Evolutionary conservation across 2,797 vertebrate genomes (phyloP).

Genomic region (Menidia menidia): DNA sequence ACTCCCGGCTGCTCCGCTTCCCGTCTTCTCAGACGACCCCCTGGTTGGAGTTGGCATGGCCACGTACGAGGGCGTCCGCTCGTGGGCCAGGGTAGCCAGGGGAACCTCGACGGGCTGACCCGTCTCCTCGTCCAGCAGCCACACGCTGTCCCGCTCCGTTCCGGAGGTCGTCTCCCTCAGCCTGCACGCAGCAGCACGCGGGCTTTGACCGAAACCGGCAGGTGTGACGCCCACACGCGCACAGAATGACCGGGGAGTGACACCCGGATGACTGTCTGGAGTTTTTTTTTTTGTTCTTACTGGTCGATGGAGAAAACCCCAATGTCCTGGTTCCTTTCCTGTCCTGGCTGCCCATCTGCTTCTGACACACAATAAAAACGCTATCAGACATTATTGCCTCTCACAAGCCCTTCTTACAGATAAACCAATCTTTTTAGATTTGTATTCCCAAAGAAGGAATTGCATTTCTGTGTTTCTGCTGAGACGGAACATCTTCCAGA

Average conservation of each 20-base stretch:
- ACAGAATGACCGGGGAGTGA: not conserved
- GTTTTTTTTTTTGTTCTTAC: constrained; percentile 51
- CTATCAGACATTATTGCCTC: no score
- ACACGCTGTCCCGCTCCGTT: constrained; percentile 46
- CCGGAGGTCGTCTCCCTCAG: constrained; percentile 53
- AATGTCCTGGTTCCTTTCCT: constrained; percentile 38
- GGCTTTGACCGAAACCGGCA: not conserved
- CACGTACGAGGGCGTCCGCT: constrained; percentile 76
- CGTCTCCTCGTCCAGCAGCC: constrained; percentile 55
- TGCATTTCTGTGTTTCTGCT: no score
- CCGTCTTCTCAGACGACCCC: constrained; percentile 18
- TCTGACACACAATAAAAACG: constrained; percentile 35
- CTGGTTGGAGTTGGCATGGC: constrained; percentile 54
- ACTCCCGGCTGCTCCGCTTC: not conserved
- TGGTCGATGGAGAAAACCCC: constrained; percentile 61
- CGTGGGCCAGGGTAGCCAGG: constrained; percentile 32
- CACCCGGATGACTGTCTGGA: not conserved
- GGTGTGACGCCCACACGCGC: not conserved
- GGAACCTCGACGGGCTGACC: constrained; percentile 40
- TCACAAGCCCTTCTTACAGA: no score
- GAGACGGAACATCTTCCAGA: no score
- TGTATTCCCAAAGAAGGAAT: no score
- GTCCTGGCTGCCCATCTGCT: constrained; percentile 42
- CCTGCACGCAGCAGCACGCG: constrained; percentile 57
- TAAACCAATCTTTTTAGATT: no score